Conservation (phyloP, 1,140 invertebrate genomes). For the Nebria ingens region DNA sequence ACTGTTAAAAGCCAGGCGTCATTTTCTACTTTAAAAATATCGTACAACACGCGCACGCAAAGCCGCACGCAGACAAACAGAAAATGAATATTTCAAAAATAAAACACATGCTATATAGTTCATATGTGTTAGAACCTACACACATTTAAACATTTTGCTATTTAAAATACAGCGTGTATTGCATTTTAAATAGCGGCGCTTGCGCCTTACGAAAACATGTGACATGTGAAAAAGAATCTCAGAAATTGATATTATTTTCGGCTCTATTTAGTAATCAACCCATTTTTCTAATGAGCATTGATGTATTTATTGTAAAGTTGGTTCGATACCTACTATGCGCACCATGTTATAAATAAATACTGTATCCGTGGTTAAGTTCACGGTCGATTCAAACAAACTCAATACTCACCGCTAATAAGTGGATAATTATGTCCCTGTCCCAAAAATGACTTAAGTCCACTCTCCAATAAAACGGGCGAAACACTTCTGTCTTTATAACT, state of each 20-base stretch:
- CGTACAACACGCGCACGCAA: too few relatives aligned
- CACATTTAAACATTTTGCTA: background rate
- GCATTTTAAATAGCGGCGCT: background rate
- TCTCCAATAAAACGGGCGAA: constrained; percentile 33
- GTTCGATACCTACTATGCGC: too few relatives aligned
- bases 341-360: too few relatives aligned
- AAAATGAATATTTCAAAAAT: background rate
- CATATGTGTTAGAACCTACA: background rate
- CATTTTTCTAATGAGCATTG: too few relatives aligned
- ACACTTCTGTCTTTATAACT: constrained; percentile 32
- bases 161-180: constrained; percentile 2
- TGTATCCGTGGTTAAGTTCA: too few relatives aligned
- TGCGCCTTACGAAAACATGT: background rate
- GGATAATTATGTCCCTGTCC: constrained; percentile 34
- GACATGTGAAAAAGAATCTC: background rate
- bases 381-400: background rate
- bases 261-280: too few relatives aligned
- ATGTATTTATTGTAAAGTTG: too few relatives aligned
- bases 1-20: background rate
- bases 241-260: constrained; percentile 4
- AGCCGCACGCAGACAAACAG: background rate
- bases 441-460: constrained; percentile 34
- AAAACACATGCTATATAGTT: too few relatives aligned
- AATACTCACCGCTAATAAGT: constrained; percentile 32
- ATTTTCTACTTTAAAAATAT: background rate